Conservation (phyloP, 2,113 vertebrate species). For the Amphiprion percula region DNA sequence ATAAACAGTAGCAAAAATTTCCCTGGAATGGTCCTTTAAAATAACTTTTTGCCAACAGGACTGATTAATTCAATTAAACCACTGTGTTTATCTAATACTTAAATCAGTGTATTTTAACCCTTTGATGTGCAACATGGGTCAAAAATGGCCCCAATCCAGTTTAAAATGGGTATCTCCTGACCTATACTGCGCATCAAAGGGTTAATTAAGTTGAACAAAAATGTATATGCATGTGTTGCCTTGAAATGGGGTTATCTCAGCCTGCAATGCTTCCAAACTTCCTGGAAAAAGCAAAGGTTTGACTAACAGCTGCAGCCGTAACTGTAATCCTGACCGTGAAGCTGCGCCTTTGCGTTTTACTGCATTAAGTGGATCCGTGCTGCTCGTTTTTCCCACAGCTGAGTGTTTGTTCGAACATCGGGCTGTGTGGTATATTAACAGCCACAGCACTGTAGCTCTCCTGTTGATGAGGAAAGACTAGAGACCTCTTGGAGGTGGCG, state of each 20-base stretch:
- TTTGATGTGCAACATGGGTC: too few relatives aligned
- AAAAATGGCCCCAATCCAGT: too few relatives aligned
- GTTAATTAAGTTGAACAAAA: background rate
- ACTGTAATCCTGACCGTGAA: background rate
- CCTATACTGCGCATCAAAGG: too few relatives aligned
- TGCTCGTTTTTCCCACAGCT: conserved; percentile 22
- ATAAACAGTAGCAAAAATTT: background rate
- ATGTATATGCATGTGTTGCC: background rate
- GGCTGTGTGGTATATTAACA: conserved; percentile 15
- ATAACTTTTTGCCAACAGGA: background rate
- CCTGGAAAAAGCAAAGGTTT: background rate
- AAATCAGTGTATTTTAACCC: background rate
- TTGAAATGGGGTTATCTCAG: background rate
- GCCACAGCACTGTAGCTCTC: conserved; percentile 42
- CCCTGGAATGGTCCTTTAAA: background rate
- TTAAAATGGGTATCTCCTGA: too few relatives aligned
- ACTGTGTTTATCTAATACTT: background rate
- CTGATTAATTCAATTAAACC: background rate
- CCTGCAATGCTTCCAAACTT: too few relatives aligned
- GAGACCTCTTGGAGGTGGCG: conserved; percentile 30
- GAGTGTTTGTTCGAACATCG: conserved; percentile 6
- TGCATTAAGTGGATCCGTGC: conserved; percentile 4
- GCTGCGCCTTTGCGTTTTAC: background rate
- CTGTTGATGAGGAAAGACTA: conserved; percentile 25
- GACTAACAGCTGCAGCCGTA: background rate